Evolutionary conservation across 2,797 vertebrate species (phyloP), one percentile per base, ranked within the genome.

Genomic region (Austrolebias charrua): DNA sequence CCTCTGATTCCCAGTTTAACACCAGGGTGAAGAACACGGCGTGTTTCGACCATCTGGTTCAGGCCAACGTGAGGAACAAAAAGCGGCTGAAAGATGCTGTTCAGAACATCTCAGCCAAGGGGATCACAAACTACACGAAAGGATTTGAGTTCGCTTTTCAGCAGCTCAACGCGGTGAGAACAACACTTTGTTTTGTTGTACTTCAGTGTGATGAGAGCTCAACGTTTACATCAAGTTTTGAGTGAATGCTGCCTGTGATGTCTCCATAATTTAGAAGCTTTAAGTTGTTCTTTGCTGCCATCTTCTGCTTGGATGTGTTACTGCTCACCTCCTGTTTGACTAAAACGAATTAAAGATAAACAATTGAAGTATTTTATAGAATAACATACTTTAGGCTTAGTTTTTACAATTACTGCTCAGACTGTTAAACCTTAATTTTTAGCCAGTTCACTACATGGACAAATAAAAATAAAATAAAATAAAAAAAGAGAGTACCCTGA

Each of bases 41-140:
- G 45, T 99, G 98, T 79, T 99, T 99, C 66, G 92, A 96, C 73
- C 95, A 97, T 71, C 95, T 99, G 76, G 98, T 99, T 66, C 98
- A 99, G 86, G 98, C 98, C 64, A 99, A 99, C 6, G 97, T 99
- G 56, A 94, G 98, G 79, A 99, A 99, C 87, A 99, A 99, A 91
- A 99, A 99, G 91, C 92, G 96, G 71, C 86, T 99, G 83, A 99
- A 98, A 88, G 96, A 99, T 24, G 96, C 95, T 0, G 96, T 99
- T 19, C 94, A 98, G 85, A 96, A 97, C 84, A 98, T 99, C 81
- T 93, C 94, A 10, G 97, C 98, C 0, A 98, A 98, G 87, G 98
- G 98, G 76, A 97, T 99, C 50, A 99, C 98, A 0, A 96, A 99
- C 89, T 99, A 99, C 87, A 98, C 97, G 50, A 97, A 97, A 77